A percentile compares a stretch with the other conserved stretches of the same genome.
Conservation (phyloP, 2,113 vertebrate species). For the Carassius gibelio region DNA sequence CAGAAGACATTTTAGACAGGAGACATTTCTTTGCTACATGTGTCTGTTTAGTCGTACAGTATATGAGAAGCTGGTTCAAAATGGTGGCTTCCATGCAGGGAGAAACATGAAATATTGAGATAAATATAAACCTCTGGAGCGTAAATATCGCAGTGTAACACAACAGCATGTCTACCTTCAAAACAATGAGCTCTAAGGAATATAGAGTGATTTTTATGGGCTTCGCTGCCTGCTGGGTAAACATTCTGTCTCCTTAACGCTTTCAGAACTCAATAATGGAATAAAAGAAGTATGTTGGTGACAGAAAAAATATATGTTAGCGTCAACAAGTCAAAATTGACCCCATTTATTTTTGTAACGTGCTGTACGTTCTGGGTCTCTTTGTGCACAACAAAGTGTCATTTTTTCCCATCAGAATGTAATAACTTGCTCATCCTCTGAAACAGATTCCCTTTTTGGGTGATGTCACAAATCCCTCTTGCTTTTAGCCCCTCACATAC, state of each 20-base stretch:
- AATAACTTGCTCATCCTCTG: background rate
- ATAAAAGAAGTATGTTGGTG: background rate
- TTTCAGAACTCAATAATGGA: background rate
- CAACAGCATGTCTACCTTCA: constrained; percentile 4
- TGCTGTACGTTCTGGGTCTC: background rate
- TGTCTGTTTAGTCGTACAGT: background rate
- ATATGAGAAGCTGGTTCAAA: background rate
- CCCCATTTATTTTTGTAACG: background rate
- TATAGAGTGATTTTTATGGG: constrained; percentile 18
- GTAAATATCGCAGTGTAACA: constrained; percentile 28
- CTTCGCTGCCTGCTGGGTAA: constrained; percentile 29
- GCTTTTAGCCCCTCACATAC: background rate
- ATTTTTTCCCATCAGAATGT: background rate
- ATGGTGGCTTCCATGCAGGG: constrained; percentile 11
- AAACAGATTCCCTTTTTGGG: background rate
- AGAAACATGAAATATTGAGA: constrained; percentile 31
- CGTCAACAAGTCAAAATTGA: background rate
- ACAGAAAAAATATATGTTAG: background rate
- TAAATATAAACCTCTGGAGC: constrained; percentile 23
- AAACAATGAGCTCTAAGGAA: constrained; percentile 33
- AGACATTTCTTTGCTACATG: background rate
- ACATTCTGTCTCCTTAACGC: constrained; percentile 8
- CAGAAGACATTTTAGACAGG: constrained; percentile 26
- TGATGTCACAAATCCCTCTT: background rate
- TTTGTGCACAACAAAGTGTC: background rate